Base-by-base conservation (phyloP, 1,140 invertebrate species). In the Drosophila trapezifrons region DNA sequence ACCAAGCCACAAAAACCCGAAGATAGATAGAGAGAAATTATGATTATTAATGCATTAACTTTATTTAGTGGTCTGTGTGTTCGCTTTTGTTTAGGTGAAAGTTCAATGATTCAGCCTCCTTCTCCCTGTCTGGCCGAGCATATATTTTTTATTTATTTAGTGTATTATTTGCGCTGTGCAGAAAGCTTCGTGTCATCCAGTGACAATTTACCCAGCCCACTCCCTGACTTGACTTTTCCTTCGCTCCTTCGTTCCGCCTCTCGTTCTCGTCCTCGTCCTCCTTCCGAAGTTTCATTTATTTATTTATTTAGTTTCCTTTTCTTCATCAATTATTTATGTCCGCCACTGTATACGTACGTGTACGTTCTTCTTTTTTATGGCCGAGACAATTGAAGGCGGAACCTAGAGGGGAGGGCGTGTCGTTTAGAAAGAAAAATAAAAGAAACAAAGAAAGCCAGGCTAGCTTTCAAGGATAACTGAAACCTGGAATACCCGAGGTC, bases 141-240 rank as follows among this genome's bases (percentile, higher is more conserved):
- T 35, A n/a, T 47, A 65, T 59, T 17, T 65, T 75, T 54, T 66
- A 43, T 76, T 66, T 70, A 70, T 57, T 49, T 57, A 35, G 67
- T 71, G 54, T 71, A 59, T 63, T 80, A 62, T 71, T 52, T 46
- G 57, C 64, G 32, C 54, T 65, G 71, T 72, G 83, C 62, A 77
- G 83, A 87, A 87, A 87, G 83, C 83, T 79, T 80, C 79, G 76
- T 87, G 83, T 87, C 83, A 87, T 89, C 84, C 84, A 80, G 84
- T 87, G 83, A 87, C 83, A 87, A 87, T 87, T 84, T 87, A 73
- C 76, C 63, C 46, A 32, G 18, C 22, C 46, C 46, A 7, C 47
- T 29, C 7, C 27, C 29, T 37, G 18, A 18, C 49, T 13, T 17
- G 59, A 66, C 64, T 66, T 71, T 70, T 49, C 29, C 64, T 55